Percentiles rank a stretch among this genome's conserved stretches.
Conservation (phyloP, 2,113 vertebrate genomes). For the Protobothrops flavoviridis region DNA sequence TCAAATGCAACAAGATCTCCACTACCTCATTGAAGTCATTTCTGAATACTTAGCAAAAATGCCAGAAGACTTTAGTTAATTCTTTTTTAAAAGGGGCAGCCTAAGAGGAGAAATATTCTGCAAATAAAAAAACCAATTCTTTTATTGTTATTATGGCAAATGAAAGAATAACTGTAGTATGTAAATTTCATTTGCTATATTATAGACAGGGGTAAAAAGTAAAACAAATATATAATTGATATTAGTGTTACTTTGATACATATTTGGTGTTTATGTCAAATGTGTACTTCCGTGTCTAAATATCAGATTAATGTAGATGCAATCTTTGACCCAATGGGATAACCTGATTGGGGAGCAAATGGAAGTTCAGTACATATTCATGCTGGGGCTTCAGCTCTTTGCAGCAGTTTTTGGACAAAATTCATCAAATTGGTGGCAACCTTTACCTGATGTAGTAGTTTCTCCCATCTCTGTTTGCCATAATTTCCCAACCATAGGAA, state of each 20-base stretch:
- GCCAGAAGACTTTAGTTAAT: background rate
- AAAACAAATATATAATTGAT: background rate
- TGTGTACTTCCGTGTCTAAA: background rate
- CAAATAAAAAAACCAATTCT: background rate
- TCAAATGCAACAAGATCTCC: background rate
- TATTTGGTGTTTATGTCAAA: background rate
- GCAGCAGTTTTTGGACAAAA: background rate
- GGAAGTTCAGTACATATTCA: background rate
- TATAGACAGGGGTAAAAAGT: background rate
- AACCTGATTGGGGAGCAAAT: background rate
- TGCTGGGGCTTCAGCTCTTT: background rate
- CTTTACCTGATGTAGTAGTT: slow-evolving; percentile 94
- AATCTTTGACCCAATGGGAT: background rate
- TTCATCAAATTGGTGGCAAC: slow-evolving; percentile 10
- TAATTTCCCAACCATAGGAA: slow-evolving; percentile 97
- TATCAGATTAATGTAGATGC: background rate
- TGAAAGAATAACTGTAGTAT: background rate
- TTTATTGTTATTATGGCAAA: background rate
- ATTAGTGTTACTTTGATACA: background rate
- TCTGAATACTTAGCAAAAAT: background rate
- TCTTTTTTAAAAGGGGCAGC: background rate
- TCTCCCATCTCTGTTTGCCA: slow-evolving; percentile 89
- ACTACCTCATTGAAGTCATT: background rate
- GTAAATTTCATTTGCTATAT: background rate
- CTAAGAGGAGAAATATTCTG: background rate